phyloP scores from a whole-genome alignment of 1,140 invertebrate species.

The Proales similis region DNA sequence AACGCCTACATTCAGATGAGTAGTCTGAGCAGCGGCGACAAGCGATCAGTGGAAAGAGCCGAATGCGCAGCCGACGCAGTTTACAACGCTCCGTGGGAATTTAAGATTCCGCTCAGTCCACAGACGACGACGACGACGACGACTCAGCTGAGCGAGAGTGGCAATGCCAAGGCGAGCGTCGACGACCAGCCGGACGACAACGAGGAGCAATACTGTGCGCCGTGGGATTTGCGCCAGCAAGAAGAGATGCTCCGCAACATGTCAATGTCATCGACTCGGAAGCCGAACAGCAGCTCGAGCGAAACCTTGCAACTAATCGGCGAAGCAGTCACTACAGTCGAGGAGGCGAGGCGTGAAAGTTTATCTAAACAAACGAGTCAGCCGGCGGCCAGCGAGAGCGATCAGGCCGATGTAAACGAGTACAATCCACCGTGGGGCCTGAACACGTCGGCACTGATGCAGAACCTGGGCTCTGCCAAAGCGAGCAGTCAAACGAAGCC shows the following conservation, averaged over 20 bases:
- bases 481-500: not conserved
- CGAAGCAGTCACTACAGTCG: no score
- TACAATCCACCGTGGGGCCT: constrained; percentile 31
- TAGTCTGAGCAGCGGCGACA: constrained; percentile 12
- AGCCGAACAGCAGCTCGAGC: not conserved
- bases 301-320: no score
- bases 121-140: not conserved
- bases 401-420: not conserved
- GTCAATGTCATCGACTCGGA: not conserved
- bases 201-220: constrained; percentile 37
- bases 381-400: not conserved
- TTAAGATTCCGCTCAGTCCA: no score
- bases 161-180: not conserved
- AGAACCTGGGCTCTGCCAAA: constrained; percentile 10
- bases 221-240: constrained; percentile 30
- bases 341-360: no score
- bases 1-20: constrained; percentile 36
- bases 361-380: not conserved
- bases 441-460: not conserved
- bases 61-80: not conserved
- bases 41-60: constrained; percentile 3
- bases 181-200: constrained; percentile 9
- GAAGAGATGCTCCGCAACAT: constrained; percentile 27
- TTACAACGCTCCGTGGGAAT: constrained; percentile 30
- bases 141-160: not conserved